Conservation (phyloP, 35 echinoderm and acorn worm genomes). For the Ophioderma brevispina region DNA sequence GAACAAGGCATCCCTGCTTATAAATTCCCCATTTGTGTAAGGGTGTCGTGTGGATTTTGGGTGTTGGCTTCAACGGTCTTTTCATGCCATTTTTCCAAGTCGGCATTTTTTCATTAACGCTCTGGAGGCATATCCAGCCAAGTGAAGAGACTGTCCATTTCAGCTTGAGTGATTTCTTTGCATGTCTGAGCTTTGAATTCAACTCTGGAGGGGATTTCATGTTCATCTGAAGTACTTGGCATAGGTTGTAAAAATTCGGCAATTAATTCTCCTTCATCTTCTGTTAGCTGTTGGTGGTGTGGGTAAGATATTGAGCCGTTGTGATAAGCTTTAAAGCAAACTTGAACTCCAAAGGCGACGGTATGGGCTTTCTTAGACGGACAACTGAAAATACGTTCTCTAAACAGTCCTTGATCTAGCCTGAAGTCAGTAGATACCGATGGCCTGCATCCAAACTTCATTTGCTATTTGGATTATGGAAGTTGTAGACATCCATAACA, state of each 20-base stretch:
- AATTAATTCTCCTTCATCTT: slow-evolving; percentile 61
- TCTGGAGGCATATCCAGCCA: slow-evolving; percentile 38
- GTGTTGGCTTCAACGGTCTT: neutral
- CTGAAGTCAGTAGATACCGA: slow-evolving; percentile 36
- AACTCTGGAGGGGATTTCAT: neutral
- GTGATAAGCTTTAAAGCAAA: slow-evolving; percentile 48
- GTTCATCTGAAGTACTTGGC: no score
- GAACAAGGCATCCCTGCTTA: no score
- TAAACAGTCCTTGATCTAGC: slow-evolving; percentile 60
- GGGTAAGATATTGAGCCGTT: slow-evolving; percentile 28
- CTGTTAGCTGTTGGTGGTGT: slow-evolving; percentile 28
- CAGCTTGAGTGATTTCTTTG: slow-evolving; percentile 17
- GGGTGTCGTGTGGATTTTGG: neutral
- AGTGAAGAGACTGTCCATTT: slow-evolving; percentile 36
- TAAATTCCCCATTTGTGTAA: no score
- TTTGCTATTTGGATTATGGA: slow-evolving; percentile 42
- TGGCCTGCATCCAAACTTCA: slow-evolving; percentile 45
- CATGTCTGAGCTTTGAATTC: no score
- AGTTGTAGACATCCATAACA: slow-evolving; percentile 31
- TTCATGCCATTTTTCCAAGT: neutral
- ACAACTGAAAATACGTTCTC: slow-evolving; percentile 69
- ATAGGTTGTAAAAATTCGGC: slow-evolving; percentile 53
- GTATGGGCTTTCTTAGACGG: slow-evolving; percentile 59
- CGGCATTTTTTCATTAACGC: neutral
- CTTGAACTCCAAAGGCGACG: slow-evolving; percentile 60